These are phyloP conservation scores for Pteruthius melanotis DNA, from an alignment of 2,113 vertebrate species.

Conservation along the genomic window DNA sequence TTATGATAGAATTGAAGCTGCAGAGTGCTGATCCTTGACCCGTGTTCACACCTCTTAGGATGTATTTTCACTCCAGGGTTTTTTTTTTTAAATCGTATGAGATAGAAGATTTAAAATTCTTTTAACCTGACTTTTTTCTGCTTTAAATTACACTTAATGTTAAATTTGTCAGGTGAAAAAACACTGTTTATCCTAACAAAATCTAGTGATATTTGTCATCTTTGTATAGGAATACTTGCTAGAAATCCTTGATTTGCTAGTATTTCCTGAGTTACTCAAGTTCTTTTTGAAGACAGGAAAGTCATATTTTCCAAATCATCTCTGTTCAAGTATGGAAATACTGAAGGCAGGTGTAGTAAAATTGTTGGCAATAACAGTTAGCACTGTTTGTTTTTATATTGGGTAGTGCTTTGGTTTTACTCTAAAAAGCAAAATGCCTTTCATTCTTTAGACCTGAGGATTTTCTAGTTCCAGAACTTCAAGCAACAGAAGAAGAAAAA, in stretches of 20 bases:
- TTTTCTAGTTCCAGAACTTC: constrained; percentile 96
- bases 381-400: background rate
- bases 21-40: background rate
- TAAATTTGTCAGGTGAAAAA: background rate
- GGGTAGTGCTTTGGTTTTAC: background rate
- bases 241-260: background rate
- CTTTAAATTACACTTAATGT: background rate
- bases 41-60: background rate
- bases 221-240: background rate
- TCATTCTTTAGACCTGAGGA: constrained; percentile 86
- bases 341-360: background rate
- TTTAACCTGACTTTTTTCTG: background rate
- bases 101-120: background rate
- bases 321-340: background rate
- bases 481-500: constrained; percentile 97
- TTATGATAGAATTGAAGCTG: background rate
- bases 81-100: background rate
- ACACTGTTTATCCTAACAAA: background rate
- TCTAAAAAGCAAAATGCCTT: constrained; percentile 30
- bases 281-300: background rate
- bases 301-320: background rate
- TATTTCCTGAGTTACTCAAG: background rate
- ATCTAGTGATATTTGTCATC: background rate
- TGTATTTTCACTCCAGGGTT: background rate
- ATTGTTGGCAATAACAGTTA: background rate